These are phyloP conservation scores for Agriopis aurantiaria DNA, from an alignment of 2,888 invertebrate genomes.

Conservation along the genomic window DNA sequence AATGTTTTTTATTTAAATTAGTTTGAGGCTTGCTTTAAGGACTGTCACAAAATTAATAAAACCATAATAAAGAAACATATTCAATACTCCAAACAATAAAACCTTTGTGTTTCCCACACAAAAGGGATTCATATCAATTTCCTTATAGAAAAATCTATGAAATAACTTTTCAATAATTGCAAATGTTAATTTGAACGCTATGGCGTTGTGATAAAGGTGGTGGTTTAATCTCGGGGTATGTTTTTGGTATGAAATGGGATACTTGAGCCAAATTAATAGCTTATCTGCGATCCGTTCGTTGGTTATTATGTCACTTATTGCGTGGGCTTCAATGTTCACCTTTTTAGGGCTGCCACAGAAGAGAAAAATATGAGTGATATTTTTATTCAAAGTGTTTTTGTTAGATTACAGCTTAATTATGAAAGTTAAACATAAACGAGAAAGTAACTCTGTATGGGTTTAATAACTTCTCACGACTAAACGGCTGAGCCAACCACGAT, in stretches of 20 bases:
- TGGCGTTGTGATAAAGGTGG: conserved; percentile 26
- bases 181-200: conserved; percentile 42
- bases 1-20: too few species aligned
- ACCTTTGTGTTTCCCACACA: conserved; percentile 68
- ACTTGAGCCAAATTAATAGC: conserved; percentile 83
- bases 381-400: background rate
- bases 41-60: conserved; percentile 28
- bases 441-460: too few species aligned
- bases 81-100: conserved; percentile 68
- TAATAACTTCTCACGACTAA: background rate
- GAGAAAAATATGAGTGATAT: background rate
- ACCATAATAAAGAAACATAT: conserved; percentile 68
- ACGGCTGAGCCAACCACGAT: background rate
- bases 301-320: conserved; percentile 82
- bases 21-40: conserved; percentile 12
- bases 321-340: conserved; percentile 67
- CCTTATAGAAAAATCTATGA: conserved; percentile 56
- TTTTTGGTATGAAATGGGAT: conserved; percentile 72
- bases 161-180: conserved; percentile 4
- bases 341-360: conserved; percentile 63
- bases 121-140: conserved; percentile 76
- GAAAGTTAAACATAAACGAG: too few species aligned
- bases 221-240: conserved; percentile 49
- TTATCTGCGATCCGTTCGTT: conserved; percentile 78
- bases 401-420: too few species aligned